Evolutionary conservation across 2,888 invertebrate genomes (phyloP), one percentile per base, ranked within the genome.

Genomic region (Morpho deidamia): DNA sequence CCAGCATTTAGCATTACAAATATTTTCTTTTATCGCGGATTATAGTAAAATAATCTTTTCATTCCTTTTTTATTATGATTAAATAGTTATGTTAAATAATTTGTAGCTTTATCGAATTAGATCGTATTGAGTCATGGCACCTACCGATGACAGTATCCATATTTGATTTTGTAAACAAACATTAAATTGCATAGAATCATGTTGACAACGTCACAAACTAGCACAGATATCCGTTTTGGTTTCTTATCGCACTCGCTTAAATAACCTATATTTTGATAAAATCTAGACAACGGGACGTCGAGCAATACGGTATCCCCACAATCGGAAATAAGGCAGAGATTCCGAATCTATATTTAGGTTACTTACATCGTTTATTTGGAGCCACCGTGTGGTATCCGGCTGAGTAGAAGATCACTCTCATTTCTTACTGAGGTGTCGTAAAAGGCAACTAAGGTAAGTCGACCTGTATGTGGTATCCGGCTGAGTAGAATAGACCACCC

Each of bases 261-360:
- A 34, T 58, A 56, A 53, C 58, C 58, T 47, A 58, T 41, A 55
- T 58, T 50, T 53, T 44, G 50, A 57, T 59, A 55, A 49, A 50
- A 59, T 60, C 53, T 52, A 62, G 60, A 62, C 60, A 53, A 55
- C 23, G 12, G 41, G 60, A 56, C 60, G 58, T 48, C 62, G 35
- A 11, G 12, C n/a, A 7, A 4, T 56, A 55, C 41, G 44, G 53
- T 56, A 14, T 23, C 55, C 43, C 23, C 23, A 23, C 9, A 2
- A 10, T 10, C 8, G 5, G 35, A 8, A 7, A 37, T 37, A 37
- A 10, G 2, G 35, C 35, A 3, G 8, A 37, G 35, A 37, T 37
- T 37, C 35, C 8, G 23, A 2, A 23, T 23, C 23, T 23, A 5
- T 23, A 23, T 23, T 23, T 14, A 2, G 1, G 4, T 4, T 14